Percentiles rank a stretch among this genome's conserved stretches.
Evolutionary conservation across 2,888 invertebrate genomes (phyloP).

Genomic region (Erannis defoliaria): DNA sequence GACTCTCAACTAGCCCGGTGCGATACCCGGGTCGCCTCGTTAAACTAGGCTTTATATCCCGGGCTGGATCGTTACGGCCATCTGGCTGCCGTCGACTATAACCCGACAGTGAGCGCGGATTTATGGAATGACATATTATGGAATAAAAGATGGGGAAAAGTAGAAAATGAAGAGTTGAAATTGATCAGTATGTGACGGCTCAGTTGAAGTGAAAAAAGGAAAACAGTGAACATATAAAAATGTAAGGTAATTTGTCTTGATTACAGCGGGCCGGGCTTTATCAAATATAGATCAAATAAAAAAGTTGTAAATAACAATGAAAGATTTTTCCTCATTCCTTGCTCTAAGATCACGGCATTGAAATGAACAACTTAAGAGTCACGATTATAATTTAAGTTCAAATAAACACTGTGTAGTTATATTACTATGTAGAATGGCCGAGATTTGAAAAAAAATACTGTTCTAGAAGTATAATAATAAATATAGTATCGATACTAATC

Average conservation of each 20-base stretch:
- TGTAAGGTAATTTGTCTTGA: too few species aligned
- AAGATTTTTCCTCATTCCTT: too few species aligned
- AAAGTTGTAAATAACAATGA: too few species aligned
- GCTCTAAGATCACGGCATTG: too few species aligned
- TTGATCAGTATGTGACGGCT: not conserved
- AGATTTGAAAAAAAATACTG: too few species aligned
- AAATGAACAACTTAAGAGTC: too few species aligned
- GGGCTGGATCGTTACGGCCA: slow-evolving; percentile 1
- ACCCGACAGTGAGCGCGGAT: slow-evolving; percentile 11
- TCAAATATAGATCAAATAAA: too few species aligned
- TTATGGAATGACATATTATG: slow-evolving; percentile 1
- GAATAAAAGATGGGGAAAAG: not conserved
- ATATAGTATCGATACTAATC: not conserved
- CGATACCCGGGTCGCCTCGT: not conserved
- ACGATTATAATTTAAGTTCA: too few species aligned
- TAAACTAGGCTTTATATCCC: not conserved
- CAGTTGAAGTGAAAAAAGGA: not conserved
- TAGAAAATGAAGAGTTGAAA: not conserved
- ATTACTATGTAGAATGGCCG: too few species aligned
- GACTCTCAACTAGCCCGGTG: not conserved
- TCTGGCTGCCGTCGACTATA: slow-evolving; percentile 4
- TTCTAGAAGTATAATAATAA: too few species aligned
- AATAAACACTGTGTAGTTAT: too few species aligned
- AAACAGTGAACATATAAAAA: not conserved
- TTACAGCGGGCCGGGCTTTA: too few species aligned